Percentiles rank a stretch among this genome's conserved stretches.
Evolutionary conservation across 2,113 vertebrate genomes (phyloP).

Genomic region (Macroglossus sobrinus): DNA sequence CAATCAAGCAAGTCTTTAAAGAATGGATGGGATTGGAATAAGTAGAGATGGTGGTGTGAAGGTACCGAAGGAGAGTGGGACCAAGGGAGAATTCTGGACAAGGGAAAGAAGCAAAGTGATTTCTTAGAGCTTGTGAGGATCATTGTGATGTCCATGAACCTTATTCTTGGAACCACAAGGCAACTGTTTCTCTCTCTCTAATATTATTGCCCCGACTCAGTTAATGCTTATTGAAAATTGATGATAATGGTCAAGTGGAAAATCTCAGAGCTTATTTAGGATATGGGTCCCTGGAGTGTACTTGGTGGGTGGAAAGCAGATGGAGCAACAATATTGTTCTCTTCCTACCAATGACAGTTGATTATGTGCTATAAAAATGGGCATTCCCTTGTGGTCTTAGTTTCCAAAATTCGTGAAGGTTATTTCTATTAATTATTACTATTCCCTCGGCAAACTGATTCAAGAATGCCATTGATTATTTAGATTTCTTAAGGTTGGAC

Average conservation of each 20-base stretch:
- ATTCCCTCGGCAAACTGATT: neutral
- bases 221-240: slow-evolving; percentile 31
- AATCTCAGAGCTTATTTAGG: neutral
- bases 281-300: neutral
- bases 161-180: neutral
- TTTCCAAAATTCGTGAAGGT: neutral
- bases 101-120: neutral
- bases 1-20: neutral
- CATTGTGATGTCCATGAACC: too few species aligned
- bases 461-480: neutral
- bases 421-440: neutral
- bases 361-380: neutral
- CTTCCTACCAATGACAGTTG: neutral
- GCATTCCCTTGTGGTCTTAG: neutral
- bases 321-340: neutral
- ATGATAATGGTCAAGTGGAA: slow-evolving; percentile 4
- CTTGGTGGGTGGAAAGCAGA: neutral
- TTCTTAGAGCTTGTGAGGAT: neutral
- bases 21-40: neutral
- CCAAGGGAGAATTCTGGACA: neutral
- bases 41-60: neutral
- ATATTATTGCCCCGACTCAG: neutral
- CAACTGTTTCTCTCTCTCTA: neutral
- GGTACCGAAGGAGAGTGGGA: neutral
- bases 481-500: neutral